Base-by-base conservation (phyloP, 2,797 vertebrate species). In the Falco berigora region DNA sequence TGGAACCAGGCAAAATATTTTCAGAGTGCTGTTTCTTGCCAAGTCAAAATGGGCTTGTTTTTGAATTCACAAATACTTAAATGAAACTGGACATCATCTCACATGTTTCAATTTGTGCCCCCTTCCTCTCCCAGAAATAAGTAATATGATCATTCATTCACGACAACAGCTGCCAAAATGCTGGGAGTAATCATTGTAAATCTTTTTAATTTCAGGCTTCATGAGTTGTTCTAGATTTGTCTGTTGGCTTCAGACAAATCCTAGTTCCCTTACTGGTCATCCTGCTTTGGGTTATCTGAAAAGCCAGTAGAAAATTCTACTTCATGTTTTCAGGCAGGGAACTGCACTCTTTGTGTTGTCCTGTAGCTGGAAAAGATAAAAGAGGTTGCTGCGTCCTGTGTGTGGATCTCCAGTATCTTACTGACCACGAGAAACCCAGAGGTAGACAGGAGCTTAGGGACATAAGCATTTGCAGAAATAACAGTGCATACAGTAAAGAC, bases 1-100 rank as follows among this genome's bases (percentile, higher is more conserved):
- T 92, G 61, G 83, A 93, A 80, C 23, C 52, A 89, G 34, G 52
- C 59, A 92, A 79, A 93, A 75, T 84, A 78, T 72, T 93, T 90
- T 90, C 79, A 90, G 83, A 88, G 75, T 16, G 21, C n/a, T 72
- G 36, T 68, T 90, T 86, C 67, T 81, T 94, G 28, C 24, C 18
- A 49, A 63, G 40, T 75, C 36, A 83, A 77, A 93, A 66, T 2
- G 6, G 16, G 10, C 46, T 87, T 89, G 49, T 6, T 80, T 91
- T 80, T 58, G 38, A 91, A 78, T 72, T 75, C 72, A 85, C 19
- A 47, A 13, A 30, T 56, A 71, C 25, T 58, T 38, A 83, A 90
- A 77, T 46, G 38, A 68, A 96, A 81, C 46, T n/a, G 68, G 73
- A 66, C 24, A 34, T 66, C 40, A 86, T 94, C 59, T 91, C 36